Evolutionary conservation across 2,797 vertebrate genomes (phyloP), one percentile per base, ranked within the genome.

Genomic region (Harpagifer antarcticus): DNA sequence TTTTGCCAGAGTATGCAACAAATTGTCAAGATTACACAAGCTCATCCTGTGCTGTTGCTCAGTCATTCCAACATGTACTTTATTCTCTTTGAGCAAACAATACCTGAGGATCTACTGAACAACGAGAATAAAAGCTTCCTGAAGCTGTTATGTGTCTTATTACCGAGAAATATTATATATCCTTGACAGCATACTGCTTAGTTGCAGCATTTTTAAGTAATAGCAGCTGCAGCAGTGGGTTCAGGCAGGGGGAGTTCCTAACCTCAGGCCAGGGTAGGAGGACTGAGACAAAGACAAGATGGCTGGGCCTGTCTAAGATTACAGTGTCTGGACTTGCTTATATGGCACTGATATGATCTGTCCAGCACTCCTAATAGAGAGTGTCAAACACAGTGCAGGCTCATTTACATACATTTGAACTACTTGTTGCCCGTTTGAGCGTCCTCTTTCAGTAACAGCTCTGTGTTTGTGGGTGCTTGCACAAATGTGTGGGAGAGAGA

Each of bases 211-310:
- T 84, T 81, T 67, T 42, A 15, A 47, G 64, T 68, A 52, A 62
- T 16, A 58, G 80, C 81, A 86, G 85, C 80, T 81, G 56, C 65
- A 81, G 79, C 54, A 53, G 33, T 76, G 76, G 61, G 19, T 81
- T 83, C 55, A 80, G 75, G 74, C 55, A 75, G 82, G 79, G 78
- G 86, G 82, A 74, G 85, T 79, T 85, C 45, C 72, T 58, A 9
- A 54, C 86, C 83, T 78, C 76, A 69, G 87, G 86, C 74, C 55
- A 53, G 64, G 10, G 45, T 67, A 52, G 69, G 68, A 84, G 70
- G 73, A 83, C 79, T 86, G 69, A 81, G 86, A 90, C 86, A 86
- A 88, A 91, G 86, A 90, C 86, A 93, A 91, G 86, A 90, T 90
- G 88, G 84, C 82, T 69, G 82, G 49, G 68, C 71, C 61, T 68